Evolutionary conservation across 1,140 invertebrate genomes (phyloP), one percentile per base, ranked within the genome.

Genomic region (Notospermus geniculatus): DNA sequence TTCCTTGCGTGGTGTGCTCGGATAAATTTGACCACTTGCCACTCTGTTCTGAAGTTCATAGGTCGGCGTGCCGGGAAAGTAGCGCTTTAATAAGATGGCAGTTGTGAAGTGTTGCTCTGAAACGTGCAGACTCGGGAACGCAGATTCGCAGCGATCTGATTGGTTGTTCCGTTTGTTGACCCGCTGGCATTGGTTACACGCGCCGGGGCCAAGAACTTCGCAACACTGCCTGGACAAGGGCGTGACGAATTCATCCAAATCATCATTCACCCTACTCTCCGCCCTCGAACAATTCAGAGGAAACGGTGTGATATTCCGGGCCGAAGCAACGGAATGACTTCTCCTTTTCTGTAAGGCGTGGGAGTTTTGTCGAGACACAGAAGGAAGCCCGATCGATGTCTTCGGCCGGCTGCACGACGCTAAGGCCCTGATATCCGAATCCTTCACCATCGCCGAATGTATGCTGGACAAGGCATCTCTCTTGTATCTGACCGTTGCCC

Each of bases 81-180:
- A 27, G 4, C 25, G n/a, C 9, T 27, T 50, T 19, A 50, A n/a
- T 9, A 50, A 27, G 9, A 50, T 5, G n/a, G 46, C 46, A 9
- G n/a, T 50, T 50, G n/a, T 50, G n/a, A 50, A 50, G 46, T 50
- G 46, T 9, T 50, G 19, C 25, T 50, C 46, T 23, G 46, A 50
- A 23, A 50, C 25, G 25, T 50, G 46, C n/a, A 50, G n/a, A n/a
- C 46, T 50, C 4, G 46, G 46, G 25, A 50, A 50, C 5, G n/a
- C 19, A 9, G 46, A 50, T n/a, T 19, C 46, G n/a, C 46, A 50
- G 9, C 46, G n/a, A 23, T 50, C 46, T 27, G 25, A 19, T 9
- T 19, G 25, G 25, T 50, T 19, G 46, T 27, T 5, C 4, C 46
- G n/a, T 19, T 19, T 50, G n/a, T 50, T 50, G 5, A 50, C 25